A percentile compares a stretch with the other conserved stretches of the same genome.
Evolutionary conservation across 2,797 vertebrate genomes (phyloP).

Genomic region (Sebastes miniatus): DNA sequence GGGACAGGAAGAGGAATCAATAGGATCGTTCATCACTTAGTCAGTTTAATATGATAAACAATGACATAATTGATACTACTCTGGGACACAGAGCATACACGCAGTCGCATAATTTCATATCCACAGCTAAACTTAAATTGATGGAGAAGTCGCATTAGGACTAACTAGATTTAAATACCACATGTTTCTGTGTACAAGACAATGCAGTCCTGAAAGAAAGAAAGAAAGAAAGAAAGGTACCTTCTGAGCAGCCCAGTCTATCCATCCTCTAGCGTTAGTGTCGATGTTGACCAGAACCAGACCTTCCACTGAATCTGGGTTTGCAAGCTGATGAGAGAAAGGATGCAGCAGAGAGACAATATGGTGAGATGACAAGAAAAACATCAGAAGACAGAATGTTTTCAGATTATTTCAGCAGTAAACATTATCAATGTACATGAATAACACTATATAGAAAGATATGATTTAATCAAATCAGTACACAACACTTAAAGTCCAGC

Average conservation of each 20-base stretch:
- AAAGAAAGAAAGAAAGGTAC: conserved; percentile 56
- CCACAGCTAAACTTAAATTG: not conserved
- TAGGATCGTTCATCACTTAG: not conserved
- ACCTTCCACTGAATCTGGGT: conserved; percentile 89
- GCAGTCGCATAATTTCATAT: conserved; percentile 5
- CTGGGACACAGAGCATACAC: not conserved
- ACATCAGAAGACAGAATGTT: not conserved
- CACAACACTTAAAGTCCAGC: not conserved
- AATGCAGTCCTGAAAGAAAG: not conserved
- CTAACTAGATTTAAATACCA: conserved; percentile 13
- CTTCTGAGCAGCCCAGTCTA: conserved; percentile 95
- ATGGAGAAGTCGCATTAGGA: not conserved
- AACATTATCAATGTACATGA: too few species aligned
- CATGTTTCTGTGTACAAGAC: not conserved
- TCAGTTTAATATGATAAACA: not conserved
- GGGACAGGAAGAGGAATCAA: not conserved
- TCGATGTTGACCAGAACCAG: conserved; percentile 92
- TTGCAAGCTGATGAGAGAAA: conserved; percentile 75
- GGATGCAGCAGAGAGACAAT: not conserved
- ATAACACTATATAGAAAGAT: not conserved
- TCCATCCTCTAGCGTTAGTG: conserved; percentile 90
- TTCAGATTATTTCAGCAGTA: not conserved
- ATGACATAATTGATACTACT: not conserved
- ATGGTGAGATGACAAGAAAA: not conserved
- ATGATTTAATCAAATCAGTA: not conserved